Percentiles rank a stretch among this genome's conserved stretches.
phyloP scores from a whole-genome alignment of 2,797 vertebrate genomes.

The Manis javanica region DNA sequence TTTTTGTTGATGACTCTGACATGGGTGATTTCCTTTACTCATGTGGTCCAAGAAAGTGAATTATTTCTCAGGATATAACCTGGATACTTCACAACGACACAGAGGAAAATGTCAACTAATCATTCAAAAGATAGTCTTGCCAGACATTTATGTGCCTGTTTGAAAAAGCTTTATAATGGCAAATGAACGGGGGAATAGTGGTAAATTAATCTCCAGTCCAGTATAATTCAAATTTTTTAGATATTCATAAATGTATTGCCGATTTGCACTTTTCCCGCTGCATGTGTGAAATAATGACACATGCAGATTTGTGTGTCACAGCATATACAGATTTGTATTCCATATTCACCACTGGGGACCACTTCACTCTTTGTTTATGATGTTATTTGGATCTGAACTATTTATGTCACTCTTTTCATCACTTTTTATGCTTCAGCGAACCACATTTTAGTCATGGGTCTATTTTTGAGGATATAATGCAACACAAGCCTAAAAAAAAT shows the following conservation, averaged over 20 bases:
- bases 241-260: background rate
- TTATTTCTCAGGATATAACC: background rate
- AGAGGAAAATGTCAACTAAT: background rate
- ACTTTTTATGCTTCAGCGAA: constrained; percentile 65
- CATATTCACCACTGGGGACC: background rate
- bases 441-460: constrained; percentile 57
- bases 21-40: background rate
- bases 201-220: constrained; percentile 45
- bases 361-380: background rate
- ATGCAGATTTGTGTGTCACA: background rate
- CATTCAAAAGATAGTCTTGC: background rate
- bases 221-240: constrained; percentile 40
- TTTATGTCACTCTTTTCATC: constrained; percentile 61
- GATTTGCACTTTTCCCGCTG: background rate
- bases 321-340: constrained; percentile 12
- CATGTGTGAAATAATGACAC: constrained; percentile 2
- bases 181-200: constrained; percentile 27
- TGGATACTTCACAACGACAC: background rate
- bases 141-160: background rate
- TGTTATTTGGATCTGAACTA: constrained; percentile 45
- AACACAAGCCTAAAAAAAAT: constrained; percentile 64
- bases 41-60: background rate
- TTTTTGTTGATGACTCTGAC: background rate
- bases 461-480: constrained; percentile 50
- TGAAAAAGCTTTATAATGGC: background rate